These are phyloP conservation scores for Cephalopachus bancanus DNA, from an alignment of 2,797 vertebrate species.

Conservation along the genomic window DNA sequence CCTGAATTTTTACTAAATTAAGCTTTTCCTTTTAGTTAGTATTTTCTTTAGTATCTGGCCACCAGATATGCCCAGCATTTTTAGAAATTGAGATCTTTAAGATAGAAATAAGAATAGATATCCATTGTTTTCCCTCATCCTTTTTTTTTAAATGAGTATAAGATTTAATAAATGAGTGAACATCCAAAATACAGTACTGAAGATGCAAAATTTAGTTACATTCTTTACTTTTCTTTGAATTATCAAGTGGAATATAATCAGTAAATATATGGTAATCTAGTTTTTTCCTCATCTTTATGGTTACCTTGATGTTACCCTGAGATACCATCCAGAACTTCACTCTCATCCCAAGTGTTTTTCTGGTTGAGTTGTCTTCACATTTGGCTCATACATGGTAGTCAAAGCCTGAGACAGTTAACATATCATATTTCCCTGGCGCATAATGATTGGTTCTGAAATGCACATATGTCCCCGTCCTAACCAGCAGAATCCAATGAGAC, in stretches of 20 bases:
- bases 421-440: neutral
- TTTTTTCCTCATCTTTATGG: neutral
- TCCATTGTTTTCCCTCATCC: neutral
- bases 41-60: neutral
- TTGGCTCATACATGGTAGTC: neutral
- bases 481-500: neutral
- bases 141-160: too few relatives aligned
- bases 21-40: neutral
- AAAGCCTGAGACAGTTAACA: neutral
- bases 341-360: neutral
- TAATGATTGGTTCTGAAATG: neutral
- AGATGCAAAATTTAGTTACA: too few relatives aligned
- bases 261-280: neutral
- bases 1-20: neutral
- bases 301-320: constrained; percentile 16
- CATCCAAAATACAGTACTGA: too few relatives aligned
- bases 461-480: neutral
- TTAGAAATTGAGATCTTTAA: constrained; percentile 7
- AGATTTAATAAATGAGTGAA: too few relatives aligned
- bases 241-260: too few relatives aligned
- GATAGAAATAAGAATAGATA: neutral
- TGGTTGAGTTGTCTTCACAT: neutral
- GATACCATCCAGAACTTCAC: neutral
- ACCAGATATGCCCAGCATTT: constrained; percentile 25
- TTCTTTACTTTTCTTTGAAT: too few relatives aligned